Base-by-base conservation (phyloP, 2,113 vertebrate species). In the pig (Sus scrofa) region DNA sequence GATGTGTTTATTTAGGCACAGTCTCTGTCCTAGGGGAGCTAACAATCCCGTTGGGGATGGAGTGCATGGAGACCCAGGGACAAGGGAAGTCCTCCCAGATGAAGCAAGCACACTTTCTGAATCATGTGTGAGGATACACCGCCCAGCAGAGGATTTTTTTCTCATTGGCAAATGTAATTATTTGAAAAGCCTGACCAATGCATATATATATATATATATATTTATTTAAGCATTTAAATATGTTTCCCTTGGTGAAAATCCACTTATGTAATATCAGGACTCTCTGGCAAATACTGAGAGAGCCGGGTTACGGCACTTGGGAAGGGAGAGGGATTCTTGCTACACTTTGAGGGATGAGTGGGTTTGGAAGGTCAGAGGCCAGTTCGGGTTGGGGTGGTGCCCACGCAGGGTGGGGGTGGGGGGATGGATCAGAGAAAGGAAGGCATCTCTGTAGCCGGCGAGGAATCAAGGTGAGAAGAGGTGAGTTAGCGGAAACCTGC, bases 161-260 rank as follows among this genome's bases (percentile, higher is more conserved):
- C 58, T 82, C 9, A 44, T 68, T 92, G 83, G 62, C 65, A 91
- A 94, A 78, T n/a, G 34, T 67, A 68, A 54, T 84, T 85, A 74
- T 89, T 60, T 85, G 63, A 78, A 71, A 89, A 92, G 34, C 18
- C 63, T 56, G 37, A 70, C 60, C 34, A n/a, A 39, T 52, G 67
- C 32, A 67, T 24, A n/a, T 7, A 78, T 52, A n/a, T 7, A 78
- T 52, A 90, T n/a, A 50, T 32, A 86, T 85, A 71, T n/a, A 68
- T 56, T 79, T 93, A 75, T 65, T 71, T 67, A 62, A 77, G 81
- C 54, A 70, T 37, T 18, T 58, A 81, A n/a, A 52, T 58, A 8
- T 15, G 62, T 77, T 52, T 60, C 63, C 9, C 86, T 30, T 70
- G n/a, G 82, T 34, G 62, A 87, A 62, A 93, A 32, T 82, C 12